Percentiles rank a stretch among this genome's conserved stretches.
Evolutionary conservation across 2,797 vertebrate genomes (phyloP).

Genomic region (Chlorospingus semifuscus): DNA sequence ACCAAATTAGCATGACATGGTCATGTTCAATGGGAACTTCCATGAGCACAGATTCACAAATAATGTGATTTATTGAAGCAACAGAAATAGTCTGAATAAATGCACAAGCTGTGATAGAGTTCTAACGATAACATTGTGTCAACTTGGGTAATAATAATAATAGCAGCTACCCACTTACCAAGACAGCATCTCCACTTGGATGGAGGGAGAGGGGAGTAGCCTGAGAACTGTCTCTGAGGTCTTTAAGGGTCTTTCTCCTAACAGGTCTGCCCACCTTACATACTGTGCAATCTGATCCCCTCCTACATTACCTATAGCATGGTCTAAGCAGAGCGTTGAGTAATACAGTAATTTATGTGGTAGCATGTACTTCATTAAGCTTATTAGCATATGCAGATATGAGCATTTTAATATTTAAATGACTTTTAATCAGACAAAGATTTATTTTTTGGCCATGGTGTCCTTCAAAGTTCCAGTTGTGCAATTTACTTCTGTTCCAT

Average conservation of each 20-base stretch:
- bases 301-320: rapidly evolving
- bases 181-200: not conserved
- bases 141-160: not conserved
- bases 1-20: not conserved
- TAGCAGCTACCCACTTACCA: not conserved
- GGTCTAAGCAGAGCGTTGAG: not conserved
- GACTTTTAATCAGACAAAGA: not conserved
- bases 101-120: not conserved
- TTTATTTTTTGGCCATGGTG: not conserved
- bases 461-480: not conserved
- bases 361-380: not conserved
- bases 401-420: not conserved
- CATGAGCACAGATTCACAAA: not conserved
- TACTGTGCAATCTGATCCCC: not conserved
- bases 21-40: rapidly evolving
- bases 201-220: not conserved
- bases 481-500: not conserved
- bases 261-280: not conserved
- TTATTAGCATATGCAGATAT: not conserved
- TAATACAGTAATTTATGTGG: not conserved
- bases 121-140: not conserved
- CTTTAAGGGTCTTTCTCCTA: not conserved
- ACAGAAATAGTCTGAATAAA: not conserved
- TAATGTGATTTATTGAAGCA: not conserved
- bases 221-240: not conserved